Evolutionary conservation across 1,140 invertebrate species (phyloP), one percentile per base, ranked within the genome.

Genomic region (Alviniconcha marisindica): DNA sequence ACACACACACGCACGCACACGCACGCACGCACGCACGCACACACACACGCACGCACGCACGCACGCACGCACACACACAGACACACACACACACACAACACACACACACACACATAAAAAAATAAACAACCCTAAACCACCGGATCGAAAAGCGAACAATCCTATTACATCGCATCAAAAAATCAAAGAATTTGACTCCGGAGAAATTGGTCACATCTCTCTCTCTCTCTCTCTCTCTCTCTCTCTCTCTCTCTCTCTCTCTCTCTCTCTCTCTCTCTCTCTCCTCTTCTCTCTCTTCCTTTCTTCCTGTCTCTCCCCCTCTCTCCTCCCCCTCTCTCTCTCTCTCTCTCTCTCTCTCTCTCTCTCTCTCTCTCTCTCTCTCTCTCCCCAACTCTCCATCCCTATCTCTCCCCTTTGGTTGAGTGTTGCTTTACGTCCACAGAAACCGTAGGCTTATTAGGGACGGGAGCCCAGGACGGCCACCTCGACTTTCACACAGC

Each of bases 331-430:
- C 21, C 5, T 56, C 21, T 56, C 18, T 10, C 54, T 56, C 5
- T 56, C 18, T 21, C 21, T 21, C 5, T 56, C 21, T 10, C 21
- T 56, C 54, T 56, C 5, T 56, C 54, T 10, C 54, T 5, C 21
- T 66, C n/a, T 66, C 60, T 66, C n/a, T 66, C 60, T 66, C 7
- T 66, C 60, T 66, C 60, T 66, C 24, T 66, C 60, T 66, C 60
- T 66, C 24, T 33, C 60, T 66, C 60, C 36, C 60, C 36, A n/a
- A 33, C 60, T 66, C 60, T 66, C 60, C 36, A n/a, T 66, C 60
- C 36, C 60, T 66, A n/a, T 66, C 60, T 66, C 60, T 66, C 60
- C 36, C 60, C 4, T 51, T 51, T 51, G 21, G 10, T 21, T 12
- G 48, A 51, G 48, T 51, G 48, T 21, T 21, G 48, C 48, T 7